Conservation (phyloP, 1,140 invertebrate species). For the Camponotus pennsylvanicus region DNA sequence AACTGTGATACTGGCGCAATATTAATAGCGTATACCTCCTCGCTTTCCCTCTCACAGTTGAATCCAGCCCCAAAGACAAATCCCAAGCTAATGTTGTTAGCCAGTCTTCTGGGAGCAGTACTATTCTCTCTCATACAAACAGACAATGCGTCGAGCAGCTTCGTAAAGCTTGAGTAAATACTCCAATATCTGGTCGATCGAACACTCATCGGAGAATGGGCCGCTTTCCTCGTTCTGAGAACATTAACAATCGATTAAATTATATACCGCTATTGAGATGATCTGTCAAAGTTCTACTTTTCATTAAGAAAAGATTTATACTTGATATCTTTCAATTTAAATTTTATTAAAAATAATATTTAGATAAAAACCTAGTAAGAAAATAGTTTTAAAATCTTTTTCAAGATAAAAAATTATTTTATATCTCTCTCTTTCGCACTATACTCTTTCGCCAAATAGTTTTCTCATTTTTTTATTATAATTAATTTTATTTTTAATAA, state of each 20-base stretch:
- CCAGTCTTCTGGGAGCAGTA: conserved; percentile 66
- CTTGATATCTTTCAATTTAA: not conserved
- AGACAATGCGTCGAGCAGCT: conserved; percentile 72
- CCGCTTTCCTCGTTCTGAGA: not conserved
- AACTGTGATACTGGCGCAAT: conserved; percentile 72
- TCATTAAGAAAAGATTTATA: not conserved
- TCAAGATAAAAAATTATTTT: too few species aligned
- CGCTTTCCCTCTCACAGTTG: conserved; percentile 12
- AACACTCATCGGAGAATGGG: not conserved
- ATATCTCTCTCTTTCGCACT: too few species aligned
- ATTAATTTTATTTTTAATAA: conserved; percentile 2
- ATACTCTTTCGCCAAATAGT: too few species aligned
- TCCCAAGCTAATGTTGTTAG: conserved; percentile 74
- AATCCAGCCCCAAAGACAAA: conserved; percentile 71
- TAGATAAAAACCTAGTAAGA: not conserved
- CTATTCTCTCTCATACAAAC: conserved; percentile 63
- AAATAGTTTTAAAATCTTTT: not conserved
- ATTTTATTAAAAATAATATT: not conserved
- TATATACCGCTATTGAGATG: conserved; percentile 4
- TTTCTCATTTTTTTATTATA: not conserved
- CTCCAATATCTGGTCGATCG: conserved; percentile 69
- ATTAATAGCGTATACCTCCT: conserved; percentile 67
- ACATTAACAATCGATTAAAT: conserved; percentile 58
- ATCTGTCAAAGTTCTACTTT: not conserved
- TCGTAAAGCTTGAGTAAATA: conserved; percentile 67